These are phyloP conservation scores for Patella vulgata DNA, from an alignment of 1,140 invertebrate genomes.

Conservation along the genomic window DNA sequence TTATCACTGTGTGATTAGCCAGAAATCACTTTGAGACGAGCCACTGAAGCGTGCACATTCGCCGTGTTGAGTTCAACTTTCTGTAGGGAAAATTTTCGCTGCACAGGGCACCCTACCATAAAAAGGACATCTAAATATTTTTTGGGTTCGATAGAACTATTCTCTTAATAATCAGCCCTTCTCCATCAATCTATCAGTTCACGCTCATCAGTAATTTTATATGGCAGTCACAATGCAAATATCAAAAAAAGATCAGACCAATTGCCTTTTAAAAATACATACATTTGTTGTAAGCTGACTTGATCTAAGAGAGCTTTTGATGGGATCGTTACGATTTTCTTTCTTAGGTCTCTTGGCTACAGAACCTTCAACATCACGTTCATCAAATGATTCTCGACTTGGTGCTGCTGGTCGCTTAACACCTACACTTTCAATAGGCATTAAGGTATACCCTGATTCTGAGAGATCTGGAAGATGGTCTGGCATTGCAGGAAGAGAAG, in stretches of 20 bases:
- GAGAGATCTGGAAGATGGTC: constrained; percentile 30
- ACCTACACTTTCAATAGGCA: constrained; percentile 12
- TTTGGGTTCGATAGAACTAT: too few species aligned
- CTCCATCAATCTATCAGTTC: too few species aligned
- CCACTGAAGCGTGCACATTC: too few species aligned
- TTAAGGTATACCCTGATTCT: constrained; percentile 1
- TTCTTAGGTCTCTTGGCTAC: constrained; percentile 3
- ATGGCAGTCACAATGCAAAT: not conserved
- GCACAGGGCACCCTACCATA: too few species aligned
- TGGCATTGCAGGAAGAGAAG: constrained; percentile 30
- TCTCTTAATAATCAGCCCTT: too few species aligned
- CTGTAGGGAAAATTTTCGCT: too few species aligned
- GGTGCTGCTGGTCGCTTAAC: constrained; percentile 25
- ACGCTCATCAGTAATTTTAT: too few species aligned
- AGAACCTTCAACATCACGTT: not conserved
- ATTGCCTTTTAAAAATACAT: not conserved
- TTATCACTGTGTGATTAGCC: too few species aligned
- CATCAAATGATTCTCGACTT: constrained; percentile 5
- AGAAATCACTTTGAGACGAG: too few species aligned
- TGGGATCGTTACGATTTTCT: constrained; percentile 11
- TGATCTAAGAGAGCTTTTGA: constrained; percentile 32
- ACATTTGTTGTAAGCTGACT: not conserved
- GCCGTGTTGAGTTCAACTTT: too few species aligned
- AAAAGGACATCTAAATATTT: too few species aligned
- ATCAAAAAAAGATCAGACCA: not conserved